Evolutionary conservation across 2,113 vertebrate species (phyloP), one percentile per base, ranked within the genome.

Genomic region (Lophochroa leadbeateri): DNA sequence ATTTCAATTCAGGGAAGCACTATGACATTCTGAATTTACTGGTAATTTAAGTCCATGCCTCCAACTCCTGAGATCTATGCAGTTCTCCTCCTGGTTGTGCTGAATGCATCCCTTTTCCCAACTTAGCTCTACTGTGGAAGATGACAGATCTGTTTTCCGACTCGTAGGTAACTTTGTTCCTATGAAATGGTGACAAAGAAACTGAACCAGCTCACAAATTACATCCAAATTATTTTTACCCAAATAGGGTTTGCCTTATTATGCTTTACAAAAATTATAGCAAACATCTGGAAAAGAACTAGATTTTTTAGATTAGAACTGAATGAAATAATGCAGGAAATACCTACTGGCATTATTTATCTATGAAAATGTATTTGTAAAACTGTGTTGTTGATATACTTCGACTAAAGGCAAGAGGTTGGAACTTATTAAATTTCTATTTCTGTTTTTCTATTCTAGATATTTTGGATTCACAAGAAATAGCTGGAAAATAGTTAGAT

Each of bases 101-200:
- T 60, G 82, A 63, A 57, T 68, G 82, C 77, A 93, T 37, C 50
- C 82, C 84, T 91, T 95, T 97, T 71, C 68, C 84, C 33, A 24
- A 20, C 80, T 96, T 95, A 63, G 81, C 19, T 87, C 31, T 52
- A 3, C 63, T 61, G 69, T 83, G 53, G 65, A 97, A 85, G 76
- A 82, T 2, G 46, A 74, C 77, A 52, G 83, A 72, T 61, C 64
- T 3, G 9, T 94, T 98, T 94, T 95, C 94, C 82, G 91, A 41
- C 68, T 97, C 64, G 27, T 11, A 61, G 17, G 37, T n/a, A 95
- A 96, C 90, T 70, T 76, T 68, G 71, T 72, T 97, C 53, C 96
- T 97, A 29, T 25, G 70, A 90, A 89, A 88, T 23, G 0, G 0
- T 27, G 61, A 82, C 19, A 68, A 27, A 81, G 46, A 94, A 83